Percentiles rank a stretch among this genome's conserved stretches.
Conservation (phyloP, 1,140 invertebrate species). For the Megalopta genalis region DNA sequence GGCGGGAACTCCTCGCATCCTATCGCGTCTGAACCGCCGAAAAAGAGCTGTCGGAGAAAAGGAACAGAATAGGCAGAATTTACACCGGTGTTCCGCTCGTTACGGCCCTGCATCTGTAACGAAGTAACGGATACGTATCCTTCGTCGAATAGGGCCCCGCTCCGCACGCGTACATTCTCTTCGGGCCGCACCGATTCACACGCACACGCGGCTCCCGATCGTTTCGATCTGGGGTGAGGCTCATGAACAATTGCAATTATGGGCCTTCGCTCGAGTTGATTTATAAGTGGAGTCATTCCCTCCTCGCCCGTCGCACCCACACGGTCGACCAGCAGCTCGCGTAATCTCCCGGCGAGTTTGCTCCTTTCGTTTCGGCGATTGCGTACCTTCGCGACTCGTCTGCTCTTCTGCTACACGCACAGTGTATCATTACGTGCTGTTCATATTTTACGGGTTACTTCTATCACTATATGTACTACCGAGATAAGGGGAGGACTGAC, state of each 20-base stretch:
- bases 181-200: neutral
- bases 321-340: slow-evolving; percentile 10
- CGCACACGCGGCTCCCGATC: slow-evolving; percentile 25
- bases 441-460: too few species aligned
- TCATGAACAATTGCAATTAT: slow-evolving; percentile 65
- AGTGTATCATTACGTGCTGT: too few species aligned
- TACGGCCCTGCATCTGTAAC: slow-evolving; percentile 53
- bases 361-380: neutral
- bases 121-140: slow-evolving; percentile 64
- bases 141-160: slow-evolving; percentile 46
- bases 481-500: too few species aligned
- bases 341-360: slow-evolving; percentile 2
- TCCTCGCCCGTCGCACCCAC: slow-evolving; percentile 45
- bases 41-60: neutral
- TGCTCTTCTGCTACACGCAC: too few species aligned
- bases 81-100: slow-evolving; percentile 31
- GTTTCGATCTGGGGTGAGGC: slow-evolving; percentile 58
- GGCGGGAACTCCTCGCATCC: too few species aligned
- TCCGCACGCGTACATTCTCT: slow-evolving; percentile 13
- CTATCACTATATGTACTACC: too few species aligned
- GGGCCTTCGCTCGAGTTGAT: slow-evolving; percentile 58
- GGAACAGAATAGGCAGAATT: slow-evolving; percentile 13
- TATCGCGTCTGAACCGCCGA: neutral
- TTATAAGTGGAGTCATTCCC: slow-evolving; percentile 54
- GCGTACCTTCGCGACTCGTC: slow-evolving; percentile 12